Evolutionary conservation across 2,113 vertebrate genomes (phyloP).

Genomic region (Bungarus multicinctus): DNA sequence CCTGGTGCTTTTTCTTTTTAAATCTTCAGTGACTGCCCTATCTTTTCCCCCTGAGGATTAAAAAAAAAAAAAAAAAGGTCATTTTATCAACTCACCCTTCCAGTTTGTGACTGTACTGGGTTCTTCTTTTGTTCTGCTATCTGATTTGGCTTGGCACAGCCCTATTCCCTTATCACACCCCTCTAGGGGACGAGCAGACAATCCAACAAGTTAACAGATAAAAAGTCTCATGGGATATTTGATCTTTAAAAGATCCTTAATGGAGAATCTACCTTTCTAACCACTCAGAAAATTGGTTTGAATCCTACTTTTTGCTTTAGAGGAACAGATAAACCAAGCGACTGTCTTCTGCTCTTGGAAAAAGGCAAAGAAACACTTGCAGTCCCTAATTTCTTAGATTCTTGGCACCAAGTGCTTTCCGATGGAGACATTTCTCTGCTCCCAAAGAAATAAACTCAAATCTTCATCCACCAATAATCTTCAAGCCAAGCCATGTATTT

Average conservation of each 20-base stretch:
- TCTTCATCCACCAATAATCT: no score
- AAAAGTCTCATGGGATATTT: background rate
- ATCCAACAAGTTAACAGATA: background rate
- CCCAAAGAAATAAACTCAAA: background rate
- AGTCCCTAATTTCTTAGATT: background rate
- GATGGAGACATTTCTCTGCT: background rate
- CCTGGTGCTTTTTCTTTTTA: conserved; percentile 37
- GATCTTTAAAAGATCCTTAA: background rate
- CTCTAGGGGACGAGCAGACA: background rate
- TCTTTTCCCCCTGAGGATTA: background rate
- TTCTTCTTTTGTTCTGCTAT: background rate
- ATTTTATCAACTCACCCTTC: background rate
- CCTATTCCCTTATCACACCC: background rate
- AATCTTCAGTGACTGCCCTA: conserved; percentile 44
- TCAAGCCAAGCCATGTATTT: background rate
- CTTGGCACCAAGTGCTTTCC: background rate
- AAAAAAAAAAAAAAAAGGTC: background rate
- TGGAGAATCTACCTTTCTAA: background rate
- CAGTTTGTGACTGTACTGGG: background rate
- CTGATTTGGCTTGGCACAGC: background rate
- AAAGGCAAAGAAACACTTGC: background rate
- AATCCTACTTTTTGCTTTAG: background rate
- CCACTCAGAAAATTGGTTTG: no score
- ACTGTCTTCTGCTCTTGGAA: background rate
- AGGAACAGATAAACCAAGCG: background rate